phyloP scores from a whole-genome alignment of 2,113 vertebrate genomes.

The Quiscalus mexicanus region DNA sequence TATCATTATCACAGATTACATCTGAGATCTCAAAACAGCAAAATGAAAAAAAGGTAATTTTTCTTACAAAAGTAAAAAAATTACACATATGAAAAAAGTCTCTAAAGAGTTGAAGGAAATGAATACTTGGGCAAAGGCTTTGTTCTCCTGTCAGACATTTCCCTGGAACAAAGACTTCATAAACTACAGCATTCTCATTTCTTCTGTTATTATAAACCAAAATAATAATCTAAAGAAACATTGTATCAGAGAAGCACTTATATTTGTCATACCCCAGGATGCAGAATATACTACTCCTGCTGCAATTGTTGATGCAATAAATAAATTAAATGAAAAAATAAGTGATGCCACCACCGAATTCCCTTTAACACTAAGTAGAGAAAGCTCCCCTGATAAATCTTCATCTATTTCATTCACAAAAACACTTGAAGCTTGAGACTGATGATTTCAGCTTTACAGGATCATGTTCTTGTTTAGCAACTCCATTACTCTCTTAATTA shows the following conservation, averaged over 20 bases:
- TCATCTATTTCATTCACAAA: conserved; percentile 8
- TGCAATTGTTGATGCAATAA: conserved; percentile 39
- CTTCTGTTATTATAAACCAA: conserved; percentile 3
- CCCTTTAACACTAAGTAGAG: neutral
- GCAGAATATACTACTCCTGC: neutral
- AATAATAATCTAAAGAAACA: conserved; percentile 43
- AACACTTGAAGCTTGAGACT: neutral
- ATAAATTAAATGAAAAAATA: conserved; percentile 30
- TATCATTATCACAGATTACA: conserved; percentile 6
- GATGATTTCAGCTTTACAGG: neutral
- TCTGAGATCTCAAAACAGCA: neutral
- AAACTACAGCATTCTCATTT: neutral
- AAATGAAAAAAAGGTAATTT: neutral
- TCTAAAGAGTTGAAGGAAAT: conserved; percentile 10
- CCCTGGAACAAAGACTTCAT: conserved; percentile 33
- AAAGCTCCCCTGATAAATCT: conserved; percentile 2
- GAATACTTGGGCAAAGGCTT: conserved; percentile 12
- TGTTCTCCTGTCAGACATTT: conserved; percentile 34
- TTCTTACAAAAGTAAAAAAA: neutral
- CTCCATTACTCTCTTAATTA: conserved; percentile 5
- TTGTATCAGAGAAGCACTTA: neutral
- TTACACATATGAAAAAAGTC: neutral
- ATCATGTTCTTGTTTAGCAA: neutral
- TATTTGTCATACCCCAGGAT: neutral
- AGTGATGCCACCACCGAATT: neutral